Evolutionary conservation across 30 jellyfish, hydroid and myxozoan species (phyloP), one percentile per base, ranked within the genome.

Genomic region (Cassiopea andromeda): DNA sequence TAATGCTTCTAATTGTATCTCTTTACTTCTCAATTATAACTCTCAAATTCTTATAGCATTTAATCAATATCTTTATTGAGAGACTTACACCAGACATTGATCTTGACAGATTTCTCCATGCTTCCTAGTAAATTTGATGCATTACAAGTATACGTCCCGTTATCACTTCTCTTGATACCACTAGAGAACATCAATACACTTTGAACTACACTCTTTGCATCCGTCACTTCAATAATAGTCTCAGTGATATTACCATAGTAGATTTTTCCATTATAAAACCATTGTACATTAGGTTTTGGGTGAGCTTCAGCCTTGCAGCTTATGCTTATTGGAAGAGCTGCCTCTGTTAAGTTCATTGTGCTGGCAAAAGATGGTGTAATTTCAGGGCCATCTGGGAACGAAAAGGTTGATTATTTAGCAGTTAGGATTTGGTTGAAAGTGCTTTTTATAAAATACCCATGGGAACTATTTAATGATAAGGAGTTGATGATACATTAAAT

Each of bases 21-120:
- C 38, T 27, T 27, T 27, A 27, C 38, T 27, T 0, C 38, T 27
- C 38, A 27, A 27, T 27, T 27, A 27, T 27, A 27, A 27, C 38
- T 27, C 38, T 27, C 38, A 27, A 27, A 27, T 27, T 27, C 38
- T 27, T 27, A 27, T 27, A 27, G 38, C 38, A 27, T 27, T 27
- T 27, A 44, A 60, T 14, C 43, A 27, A 18, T 9, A 57, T 7
- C 68, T 58, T 67, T 10, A 7, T 67, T 67, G 44, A 10, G 38
- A 27, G 43, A 81, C 98, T 87, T 87, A 92, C 98, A 87, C 90
- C 90, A 70, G 46, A 92, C 98, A 47, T 87, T 81, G 81, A 87
- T 18, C 19, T 3, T 49, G 67, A 83, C 92, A 2, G 82, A 6
- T 82, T 49, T 81, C 48, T 61, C 15, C 8, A 60, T 73, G 8